These are phyloP conservation scores for Vanessa cardui DNA, from an alignment of 2,888 invertebrate species.

Conservation along the genomic window DNA sequence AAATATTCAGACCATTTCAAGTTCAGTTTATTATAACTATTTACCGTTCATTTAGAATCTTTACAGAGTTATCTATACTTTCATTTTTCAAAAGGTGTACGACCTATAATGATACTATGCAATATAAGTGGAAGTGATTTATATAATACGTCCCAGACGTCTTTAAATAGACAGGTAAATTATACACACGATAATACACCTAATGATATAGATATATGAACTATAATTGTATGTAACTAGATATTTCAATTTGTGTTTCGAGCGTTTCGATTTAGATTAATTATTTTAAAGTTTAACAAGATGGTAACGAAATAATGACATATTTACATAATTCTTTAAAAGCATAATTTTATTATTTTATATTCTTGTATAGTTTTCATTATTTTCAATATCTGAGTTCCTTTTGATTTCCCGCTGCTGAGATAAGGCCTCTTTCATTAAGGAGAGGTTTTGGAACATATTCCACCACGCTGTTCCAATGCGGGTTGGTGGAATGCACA, in stretches of 20 bases:
- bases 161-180: constrained; percentile 9
- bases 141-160: constrained; percentile 4
- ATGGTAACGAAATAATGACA: too few species aligned
- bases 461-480: too few species aligned
- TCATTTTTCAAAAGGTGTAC: constrained; percentile 19
- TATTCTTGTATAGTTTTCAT: too few species aligned
- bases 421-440: too few species aligned
- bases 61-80: constrained; percentile 5
- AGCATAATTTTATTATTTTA: too few species aligned
- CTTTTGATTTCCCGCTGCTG: too few species aligned
- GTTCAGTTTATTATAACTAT: not conserved
- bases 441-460: too few species aligned
- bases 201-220: not conserved
- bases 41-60: not conserved
- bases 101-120: constrained; percentile 13
- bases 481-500: too few species aligned
- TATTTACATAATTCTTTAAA: too few species aligned
- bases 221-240: not conserved
- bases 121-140: constrained; percentile 13
- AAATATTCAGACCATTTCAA: too few species aligned
- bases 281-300: too few species aligned
- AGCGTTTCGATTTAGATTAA: not conserved
- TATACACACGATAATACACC: constrained; percentile 10
- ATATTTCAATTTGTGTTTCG: not conserved
- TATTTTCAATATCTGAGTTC: too few species aligned